Evolutionary conservation across 2,888 invertebrate species (phyloP).

Genomic region (Beris morrisii): DNA sequence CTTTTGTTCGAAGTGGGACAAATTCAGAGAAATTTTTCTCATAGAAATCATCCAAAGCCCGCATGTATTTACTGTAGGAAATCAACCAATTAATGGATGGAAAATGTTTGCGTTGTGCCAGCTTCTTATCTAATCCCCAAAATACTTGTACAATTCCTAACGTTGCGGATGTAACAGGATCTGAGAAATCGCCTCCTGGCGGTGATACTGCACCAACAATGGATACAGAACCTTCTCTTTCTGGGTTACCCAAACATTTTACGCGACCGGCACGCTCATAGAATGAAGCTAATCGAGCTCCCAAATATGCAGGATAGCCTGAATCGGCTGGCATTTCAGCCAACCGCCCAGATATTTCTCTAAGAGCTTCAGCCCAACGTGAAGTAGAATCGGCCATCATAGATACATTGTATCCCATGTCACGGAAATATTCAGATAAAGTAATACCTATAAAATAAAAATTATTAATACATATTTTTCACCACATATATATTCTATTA

Average conservation of each 20-base stretch:
- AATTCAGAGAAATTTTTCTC: constrained; percentile 98
- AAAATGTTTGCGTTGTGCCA: constrained; percentile 99
- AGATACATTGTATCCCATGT: constrained; percentile 99
- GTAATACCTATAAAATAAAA: constrained; percentile 73
- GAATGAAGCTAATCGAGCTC: constrained; percentile 97
- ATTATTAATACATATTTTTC: too few relatives aligned
- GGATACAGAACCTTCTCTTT: constrained; percentile 97
- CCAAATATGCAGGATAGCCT: constrained; percentile 98
- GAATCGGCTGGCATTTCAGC: constrained; percentile 99
- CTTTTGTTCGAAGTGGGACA: constrained; percentile 93
- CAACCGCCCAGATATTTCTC: constrained; percentile 98
- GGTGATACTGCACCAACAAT: constrained; percentile 99
- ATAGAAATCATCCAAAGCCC: constrained; percentile 98
- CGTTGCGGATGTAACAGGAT: constrained; percentile 99
- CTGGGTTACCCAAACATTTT: constrained; percentile 96
- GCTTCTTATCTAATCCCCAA: constrained; percentile 98
- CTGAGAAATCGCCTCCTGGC: constrained; percentile 99
- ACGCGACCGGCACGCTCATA: constrained; percentile 99
- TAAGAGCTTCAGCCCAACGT: constrained; percentile 99
- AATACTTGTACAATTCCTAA: constrained; percentile 99
- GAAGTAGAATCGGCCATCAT: constrained; percentile 99
- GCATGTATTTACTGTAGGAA: constrained; percentile 98
- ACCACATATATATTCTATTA: background rate
- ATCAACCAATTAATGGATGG: constrained; percentile 99
- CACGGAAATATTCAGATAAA: constrained; percentile 98